phyloP scores from a whole-genome alignment of 1,140 invertebrate species.

The Limonius californicus region DNA sequence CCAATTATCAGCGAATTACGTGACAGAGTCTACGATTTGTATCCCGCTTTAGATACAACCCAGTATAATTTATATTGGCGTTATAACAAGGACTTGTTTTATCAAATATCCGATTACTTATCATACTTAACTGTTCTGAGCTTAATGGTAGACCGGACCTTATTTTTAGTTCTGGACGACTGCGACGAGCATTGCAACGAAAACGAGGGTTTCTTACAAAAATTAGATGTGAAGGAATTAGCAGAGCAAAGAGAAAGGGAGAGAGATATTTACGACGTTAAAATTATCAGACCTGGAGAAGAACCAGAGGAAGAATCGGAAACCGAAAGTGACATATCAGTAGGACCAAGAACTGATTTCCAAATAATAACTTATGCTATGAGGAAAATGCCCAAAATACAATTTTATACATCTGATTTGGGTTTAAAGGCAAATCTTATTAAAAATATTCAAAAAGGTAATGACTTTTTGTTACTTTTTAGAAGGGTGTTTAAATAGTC shows the following conservation, averaged over 20 bases:
- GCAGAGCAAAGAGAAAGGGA: constrained; percentile 15
- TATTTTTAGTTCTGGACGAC: constrained; percentile 27
- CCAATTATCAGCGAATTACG: constrained; percentile 22
- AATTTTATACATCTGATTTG: constrained; percentile 29
- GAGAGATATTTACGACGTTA: constrained; percentile 25
- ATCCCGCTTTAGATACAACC: not conserved
- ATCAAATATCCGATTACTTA: constrained; percentile 24
- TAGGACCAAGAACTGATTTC: constrained; percentile 4
- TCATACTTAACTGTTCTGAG: constrained; percentile 21
- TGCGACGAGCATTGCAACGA: constrained; percentile 21
- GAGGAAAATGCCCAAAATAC: constrained; percentile 22
- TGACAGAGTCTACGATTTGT: constrained; percentile 26
- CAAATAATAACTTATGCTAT: constrained; percentile 18
- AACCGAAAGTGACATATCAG: not conserved
- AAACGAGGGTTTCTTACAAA: constrained; percentile 17
- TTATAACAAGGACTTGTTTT: constrained; percentile 18
- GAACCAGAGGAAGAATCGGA: not conserved
- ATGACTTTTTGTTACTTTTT: no score
- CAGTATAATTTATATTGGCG: constrained; percentile 26
- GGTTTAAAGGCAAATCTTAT: constrained; percentile 24
- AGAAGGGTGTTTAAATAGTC: no score
- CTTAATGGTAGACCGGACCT: constrained; percentile 17
- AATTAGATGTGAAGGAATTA: constrained; percentile 24
- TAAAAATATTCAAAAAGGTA: constrained; percentile 29
- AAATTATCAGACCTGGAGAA: not conserved